These are phyloP conservation scores for Oostethus manadensis DNA, from an alignment of 2,113 vertebrate genomes.

Conservation along the genomic window DNA sequence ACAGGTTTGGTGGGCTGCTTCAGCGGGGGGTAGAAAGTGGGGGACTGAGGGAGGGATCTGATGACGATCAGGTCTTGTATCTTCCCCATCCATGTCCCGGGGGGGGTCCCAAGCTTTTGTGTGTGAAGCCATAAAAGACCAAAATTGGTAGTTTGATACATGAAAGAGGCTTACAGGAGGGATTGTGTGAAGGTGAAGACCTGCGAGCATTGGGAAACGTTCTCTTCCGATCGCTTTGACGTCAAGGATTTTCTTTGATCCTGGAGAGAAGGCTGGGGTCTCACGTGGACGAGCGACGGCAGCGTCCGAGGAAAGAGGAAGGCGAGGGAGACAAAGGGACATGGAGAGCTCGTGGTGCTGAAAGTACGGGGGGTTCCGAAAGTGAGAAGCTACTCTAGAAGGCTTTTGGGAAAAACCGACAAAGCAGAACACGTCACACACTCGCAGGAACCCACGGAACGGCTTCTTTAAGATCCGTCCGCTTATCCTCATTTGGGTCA, in stretches of 20 bases:
- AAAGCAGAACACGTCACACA: conserved; percentile 42
- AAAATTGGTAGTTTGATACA: neutral
- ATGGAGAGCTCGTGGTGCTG: conserved; percentile 26
- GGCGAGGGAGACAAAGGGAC: conserved; percentile 22
- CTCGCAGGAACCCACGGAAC: conserved; percentile 27
- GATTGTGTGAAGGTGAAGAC: neutral
- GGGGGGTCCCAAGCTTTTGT: neutral
- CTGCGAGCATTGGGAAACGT: conserved; percentile 15
- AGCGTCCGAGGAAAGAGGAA: conserved; percentile 17
- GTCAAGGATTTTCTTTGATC: conserved; percentile 48
- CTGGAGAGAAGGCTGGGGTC: conserved; percentile 30
- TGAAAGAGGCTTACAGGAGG: conserved; percentile 2
- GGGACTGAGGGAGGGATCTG: conserved; percentile 1
- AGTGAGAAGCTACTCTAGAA: too few relatives aligned
- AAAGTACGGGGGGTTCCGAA: conserved; percentile 53
- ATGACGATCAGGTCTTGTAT: conserved; percentile 6
- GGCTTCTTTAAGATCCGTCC: neutral
- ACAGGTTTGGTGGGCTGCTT: neutral
- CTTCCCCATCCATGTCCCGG: neutral
- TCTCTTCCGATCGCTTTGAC: conserved; percentile 38
- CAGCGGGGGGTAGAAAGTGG: neutral
- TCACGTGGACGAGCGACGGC: conserved; percentile 37
- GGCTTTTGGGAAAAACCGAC: too few relatives aligned
- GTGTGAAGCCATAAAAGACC: conserved; percentile 15
- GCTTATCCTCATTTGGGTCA: too few relatives aligned